A percentile compares a stretch with the other conserved stretches of the same genome.
Evolutionary conservation across 2,113 vertebrate genomes (phyloP).

Genomic region (human (Homo sapiens)): GRCh38 chr7:115387501-115388000

Average conservation of each 20-base stretch:
- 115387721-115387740: constrained; percentile 83
- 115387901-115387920: constrained; percentile 86
- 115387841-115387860: constrained; percentile 83
- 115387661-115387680: constrained; percentile 85
- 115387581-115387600: constrained; percentile 60
- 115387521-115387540: constrained; percentile 81
- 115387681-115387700: constrained; percentile 83
- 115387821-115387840: constrained; percentile 88
- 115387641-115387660: constrained; percentile 72
- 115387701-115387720: constrained; percentile 85
- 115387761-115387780: constrained; percentile 86
- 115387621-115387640: constrained; percentile 53
- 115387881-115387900: constrained; percentile 86
- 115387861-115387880: constrained; percentile 86
- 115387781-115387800: constrained; percentile 88
- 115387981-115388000: constrained; percentile 78
- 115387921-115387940: constrained; percentile 87
- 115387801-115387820: constrained; percentile 86
- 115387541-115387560: constrained; percentile 80
- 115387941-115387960: constrained; percentile 87
- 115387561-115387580: constrained; percentile 82
- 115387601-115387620: constrained; percentile 69
- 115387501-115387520: constrained; percentile 82
- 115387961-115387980: constrained; percentile 86
- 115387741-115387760: constrained; percentile 86